Base-by-base conservation (phyloP, 2,113 vertebrate genomes). In the Grantiella picta region DNA sequence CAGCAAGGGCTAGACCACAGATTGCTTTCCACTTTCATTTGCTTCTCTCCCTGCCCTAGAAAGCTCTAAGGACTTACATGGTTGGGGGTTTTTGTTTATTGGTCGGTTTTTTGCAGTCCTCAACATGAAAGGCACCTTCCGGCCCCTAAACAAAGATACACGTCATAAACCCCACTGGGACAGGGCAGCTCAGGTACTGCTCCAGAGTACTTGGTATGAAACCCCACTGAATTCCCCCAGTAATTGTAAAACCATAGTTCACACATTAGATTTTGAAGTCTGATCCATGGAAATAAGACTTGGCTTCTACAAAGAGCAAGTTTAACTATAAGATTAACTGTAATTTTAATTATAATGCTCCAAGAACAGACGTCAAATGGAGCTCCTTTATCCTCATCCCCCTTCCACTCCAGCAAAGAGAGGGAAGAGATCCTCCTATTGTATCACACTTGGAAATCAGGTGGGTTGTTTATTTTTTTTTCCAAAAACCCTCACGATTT, bases 141-240 rank as follows among this genome's bases (percentile, higher is more conserved):
- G 50, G 16, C 7, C 36, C 54, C 47, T 40, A 8, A 50, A n/a
- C 11, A 65, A 47, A 33, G 40, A 18, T 3, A 0, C 5, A 3
- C 0, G 3, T 33, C 38, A 42, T 1, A 36, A 85, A 82, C 3
- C 4, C 57, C 84, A 21, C 0, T 0, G 3, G 54, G 52, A 38
- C 1, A 25, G 33, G 24, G 12, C 57, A 63, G 54, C 50, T 29
- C 35, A 10, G 64, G 38, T 15, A 29, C 45, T 28, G 33, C 3
- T 66, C 49, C 82, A 70, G 12, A 40, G 28, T 1, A 7, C 17
- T 12, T 25, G 1, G 9, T 23, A 3, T 44, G 38, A 24, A 78
- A 69, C 18, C 13, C 59, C 21, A 36, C 0, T 28, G 47, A 54
- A 38, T 24, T 12, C 28, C 52, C 45, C 52, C 35, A 13, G 47